Evolutionary conservation across 2,888 invertebrate species (phyloP).

Genomic region (Crepidodera aurea): DNA sequence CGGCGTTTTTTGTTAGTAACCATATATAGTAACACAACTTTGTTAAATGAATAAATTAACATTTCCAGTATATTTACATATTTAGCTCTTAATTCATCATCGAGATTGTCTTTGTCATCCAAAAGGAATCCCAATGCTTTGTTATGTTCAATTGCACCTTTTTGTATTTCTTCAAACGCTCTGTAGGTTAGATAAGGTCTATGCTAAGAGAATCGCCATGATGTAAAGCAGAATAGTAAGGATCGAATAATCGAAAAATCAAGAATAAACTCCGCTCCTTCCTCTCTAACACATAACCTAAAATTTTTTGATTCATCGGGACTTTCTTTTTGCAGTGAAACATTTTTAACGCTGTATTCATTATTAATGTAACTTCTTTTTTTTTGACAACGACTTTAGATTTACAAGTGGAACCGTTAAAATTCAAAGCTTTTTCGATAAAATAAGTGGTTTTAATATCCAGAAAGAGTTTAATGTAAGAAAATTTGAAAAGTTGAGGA

Average conservation of each 20-base stretch:
- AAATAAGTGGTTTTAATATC: too few species aligned
- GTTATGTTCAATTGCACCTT: constrained; percentile 66
- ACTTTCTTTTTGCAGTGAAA: constrained; percentile 66
- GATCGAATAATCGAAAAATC: constrained; percentile 82
- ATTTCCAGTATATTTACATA: constrained; percentile 80
- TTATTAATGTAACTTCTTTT: constrained; percentile 63
- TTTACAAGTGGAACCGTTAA: too few species aligned
- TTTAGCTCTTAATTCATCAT: constrained; percentile 63
- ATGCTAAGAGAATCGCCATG: constrained; percentile 70
- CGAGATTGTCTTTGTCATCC: constrained; percentile 64
- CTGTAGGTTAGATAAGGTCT: constrained; percentile 65
- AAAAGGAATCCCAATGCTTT: constrained; percentile 66
- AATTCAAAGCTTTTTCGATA: too few species aligned
- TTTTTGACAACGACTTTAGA: too few species aligned
- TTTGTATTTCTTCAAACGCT: constrained; percentile 60
- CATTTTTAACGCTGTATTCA: constrained; percentile 73
- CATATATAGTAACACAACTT: constrained; percentile 65
- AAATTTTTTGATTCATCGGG: constrained; percentile 62
- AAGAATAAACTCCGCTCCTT: constrained; percentile 69
- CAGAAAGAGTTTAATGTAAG: too few species aligned
- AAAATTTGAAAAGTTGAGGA: too few species aligned
- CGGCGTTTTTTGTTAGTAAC: too few species aligned
- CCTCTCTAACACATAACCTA: constrained; percentile 55
- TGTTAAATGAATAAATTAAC: constrained; percentile 75
- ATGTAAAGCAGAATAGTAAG: constrained; percentile 77